Conservation (phyloP, 2,113 vertebrate species). For the Ranitomeya variabilis region DNA sequence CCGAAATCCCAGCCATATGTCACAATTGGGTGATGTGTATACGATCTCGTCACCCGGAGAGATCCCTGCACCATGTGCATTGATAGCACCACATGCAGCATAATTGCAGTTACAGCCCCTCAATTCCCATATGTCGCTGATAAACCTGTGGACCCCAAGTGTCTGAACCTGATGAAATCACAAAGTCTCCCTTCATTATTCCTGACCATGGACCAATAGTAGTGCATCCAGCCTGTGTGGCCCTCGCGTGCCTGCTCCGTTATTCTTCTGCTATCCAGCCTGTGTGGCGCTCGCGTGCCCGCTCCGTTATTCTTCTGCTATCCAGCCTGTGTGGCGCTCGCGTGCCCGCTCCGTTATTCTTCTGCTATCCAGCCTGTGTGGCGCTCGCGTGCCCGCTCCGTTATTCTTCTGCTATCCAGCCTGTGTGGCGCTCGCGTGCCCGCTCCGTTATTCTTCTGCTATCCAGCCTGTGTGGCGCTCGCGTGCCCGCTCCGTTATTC, state of each 20-base stretch:
- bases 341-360: slow-evolving; percentile 68
- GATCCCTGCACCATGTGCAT: background rate
- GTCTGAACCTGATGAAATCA: too few species aligned
- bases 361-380: slow-evolving; percentile 72
- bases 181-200: too few species aligned
- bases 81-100: too few species aligned
- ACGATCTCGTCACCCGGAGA: background rate
- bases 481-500: slow-evolving; percentile 67
- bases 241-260: slow-evolving; percentile 49
- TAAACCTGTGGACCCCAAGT: too few species aligned
- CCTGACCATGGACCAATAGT: too few species aligned
- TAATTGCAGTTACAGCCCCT: background rate
- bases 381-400: slow-evolving; percentile 62
- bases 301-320: slow-evolving; percentile 80
- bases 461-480: slow-evolving; percentile 49
- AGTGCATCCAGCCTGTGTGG: background rate
- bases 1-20: too few species aligned
- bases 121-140: background rate
- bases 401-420: slow-evolving; percentile 76
- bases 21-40: background rate
- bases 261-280: too few species aligned
- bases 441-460: slow-evolving; percentile 78
- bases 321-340: background rate
- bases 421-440: slow-evolving; percentile 16
- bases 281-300: slow-evolving; percentile 39